These are phyloP conservation scores for Fragum sueziense DNA, from an alignment of 2,888 invertebrate species.

Conservation along the genomic window DNA sequence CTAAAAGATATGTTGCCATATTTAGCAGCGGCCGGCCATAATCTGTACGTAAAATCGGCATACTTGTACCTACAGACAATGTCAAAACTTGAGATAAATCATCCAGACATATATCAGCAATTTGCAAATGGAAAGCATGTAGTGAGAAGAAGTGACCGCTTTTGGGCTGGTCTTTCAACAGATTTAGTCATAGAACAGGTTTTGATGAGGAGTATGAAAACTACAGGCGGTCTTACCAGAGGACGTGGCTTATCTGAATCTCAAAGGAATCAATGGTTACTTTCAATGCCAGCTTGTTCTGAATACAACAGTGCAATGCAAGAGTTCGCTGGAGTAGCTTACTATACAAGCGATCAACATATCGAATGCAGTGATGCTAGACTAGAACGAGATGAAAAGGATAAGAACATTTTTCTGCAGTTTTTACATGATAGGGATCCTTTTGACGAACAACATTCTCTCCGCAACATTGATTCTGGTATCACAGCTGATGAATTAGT, in stretches of 20 bases:
- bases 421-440: background rate
- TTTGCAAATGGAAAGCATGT: background rate
- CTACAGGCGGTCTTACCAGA: constrained; percentile 41
- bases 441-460: background rate
- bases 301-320: constrained; percentile 43
- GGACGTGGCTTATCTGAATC: constrained; percentile 58
- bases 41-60: constrained; percentile 28
- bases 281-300: constrained; percentile 58
- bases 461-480: background rate
- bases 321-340: background rate
- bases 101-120: constrained; percentile 4
- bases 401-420: background rate
- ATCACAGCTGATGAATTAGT: background rate
- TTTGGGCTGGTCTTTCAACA: constrained; percentile 51
- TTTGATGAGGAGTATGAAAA: background rate
- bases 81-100: background rate
- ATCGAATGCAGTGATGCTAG: constrained; percentile 24
- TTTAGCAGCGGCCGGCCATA: constrained; percentile 37
- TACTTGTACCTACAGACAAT: constrained; percentile 31
- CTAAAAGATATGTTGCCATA: constrained; percentile 37
- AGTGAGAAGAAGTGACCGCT: constrained; percentile 51
- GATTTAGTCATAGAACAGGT: background rate
- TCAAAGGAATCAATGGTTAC: constrained; percentile 60
- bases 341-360: constrained; percentile 5
- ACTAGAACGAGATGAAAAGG: background rate